Conservation (phyloP, 2,113 vertebrate genomes). For the Cygnus buccinator region DNA sequence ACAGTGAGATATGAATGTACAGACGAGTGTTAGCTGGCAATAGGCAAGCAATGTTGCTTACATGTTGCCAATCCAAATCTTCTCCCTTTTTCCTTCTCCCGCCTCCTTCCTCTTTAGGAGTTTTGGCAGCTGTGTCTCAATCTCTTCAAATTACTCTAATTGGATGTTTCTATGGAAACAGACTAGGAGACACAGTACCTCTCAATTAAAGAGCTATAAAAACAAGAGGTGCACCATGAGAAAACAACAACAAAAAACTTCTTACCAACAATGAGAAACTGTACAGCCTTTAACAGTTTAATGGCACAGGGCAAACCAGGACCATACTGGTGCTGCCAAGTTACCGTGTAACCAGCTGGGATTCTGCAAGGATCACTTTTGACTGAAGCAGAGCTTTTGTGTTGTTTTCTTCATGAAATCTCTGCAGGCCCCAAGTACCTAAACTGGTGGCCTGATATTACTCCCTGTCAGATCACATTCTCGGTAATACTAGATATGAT, state of each 20-base stretch:
- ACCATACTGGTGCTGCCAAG: not conserved
- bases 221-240: slow-evolving; percentile 52
- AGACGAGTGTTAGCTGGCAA: slow-evolving; percentile 60
- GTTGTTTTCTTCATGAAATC: not conserved
- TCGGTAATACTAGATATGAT: not conserved
- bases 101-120: slow-evolving; percentile 13
- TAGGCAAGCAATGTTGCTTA: slow-evolving; percentile 37
- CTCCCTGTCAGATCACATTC: not conserved
- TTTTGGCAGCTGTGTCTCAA: slow-evolving; percentile 69
- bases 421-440: not conserved
- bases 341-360: not conserved
- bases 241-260: slow-evolving; percentile 51
- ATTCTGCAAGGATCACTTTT: not conserved
- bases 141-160: slow-evolving; percentile 72
- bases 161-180: slow-evolving; percentile 69
- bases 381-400: not conserved
- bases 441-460: fast-evolving
- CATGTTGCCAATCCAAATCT: slow-evolving; percentile 60
- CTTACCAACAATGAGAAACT: not conserved
- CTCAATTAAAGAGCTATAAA: slow-evolving; percentile 58
- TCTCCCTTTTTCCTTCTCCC: not conserved
- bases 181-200: slow-evolving; percentile 29
- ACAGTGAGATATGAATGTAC: slow-evolving; percentile 60
- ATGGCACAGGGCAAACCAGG: slow-evolving; percentile 2
- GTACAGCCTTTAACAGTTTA: not conserved